A percentile compares a stretch with the other conserved stretches of the same genome.
Evolutionary conservation across 1,140 invertebrate species (phyloP).

Genomic region (Drosophila obscura): DNA sequence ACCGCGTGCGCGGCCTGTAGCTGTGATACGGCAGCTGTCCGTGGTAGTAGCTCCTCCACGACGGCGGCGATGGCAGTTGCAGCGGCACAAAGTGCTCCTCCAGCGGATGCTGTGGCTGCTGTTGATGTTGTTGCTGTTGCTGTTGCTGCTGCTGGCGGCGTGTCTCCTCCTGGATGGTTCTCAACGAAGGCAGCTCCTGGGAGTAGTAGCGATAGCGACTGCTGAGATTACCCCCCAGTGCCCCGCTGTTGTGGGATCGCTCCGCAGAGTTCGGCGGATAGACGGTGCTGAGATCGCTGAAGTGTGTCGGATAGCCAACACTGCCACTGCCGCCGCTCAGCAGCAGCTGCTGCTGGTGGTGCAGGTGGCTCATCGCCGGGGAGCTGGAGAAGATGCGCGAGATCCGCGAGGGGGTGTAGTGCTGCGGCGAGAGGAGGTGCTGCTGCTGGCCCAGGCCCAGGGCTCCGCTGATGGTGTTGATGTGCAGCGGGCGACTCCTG

Average conservation of each 20-base stretch:
- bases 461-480: conserved; percentile 76
- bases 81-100: conserved; percentile 86
- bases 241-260: conserved; percentile 87
- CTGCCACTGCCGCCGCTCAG: conserved; percentile 32
- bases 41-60: conserved; percentile 82
- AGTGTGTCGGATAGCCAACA: conserved; percentile 86
- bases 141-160: conserved; percentile 68
- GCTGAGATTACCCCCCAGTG: conserved; percentile 70
- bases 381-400: conserved; percentile 88
- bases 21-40: conserved; percentile 83
- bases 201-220: conserved; percentile 88
- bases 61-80: conserved; percentile 85
- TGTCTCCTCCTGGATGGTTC: conserved; percentile 90
- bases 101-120: conserved; percentile 40
- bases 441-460: conserved; percentile 78
- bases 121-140: conserved; percentile 41
- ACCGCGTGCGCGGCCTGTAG: conserved; percentile 85
- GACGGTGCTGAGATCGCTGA: conserved; percentile 94
- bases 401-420: conserved; percentile 84
- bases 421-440: conserved; percentile 13
- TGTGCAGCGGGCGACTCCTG: conserved; percentile 69
- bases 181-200: conserved; percentile 89
- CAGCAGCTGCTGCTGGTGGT: conserved; percentile 74
- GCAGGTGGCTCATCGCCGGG: conserved; percentile 84
- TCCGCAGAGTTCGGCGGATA: conserved; percentile 91